Base-by-base conservation (phyloP, 2,888 invertebrate species). In the Coremacera marginata region DNA sequence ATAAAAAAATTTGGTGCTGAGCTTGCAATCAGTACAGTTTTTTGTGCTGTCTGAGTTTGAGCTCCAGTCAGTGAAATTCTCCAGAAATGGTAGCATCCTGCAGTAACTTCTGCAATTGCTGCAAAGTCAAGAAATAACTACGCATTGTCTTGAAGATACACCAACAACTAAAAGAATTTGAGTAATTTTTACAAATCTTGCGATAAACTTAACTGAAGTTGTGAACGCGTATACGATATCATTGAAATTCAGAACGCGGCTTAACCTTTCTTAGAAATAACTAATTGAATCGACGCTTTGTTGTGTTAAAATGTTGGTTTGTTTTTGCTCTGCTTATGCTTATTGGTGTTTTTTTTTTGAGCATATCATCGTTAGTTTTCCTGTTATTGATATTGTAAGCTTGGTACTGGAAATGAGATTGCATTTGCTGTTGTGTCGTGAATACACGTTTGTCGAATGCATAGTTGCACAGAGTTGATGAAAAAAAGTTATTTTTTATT, bases 201-300 rank as follows among this genome's bases (percentile, higher is more conserved):
- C 14, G n/a, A 19, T 8, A 11, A 67, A 34, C 11, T 37, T 67
- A 60, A 25, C 22, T 60, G 57, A 8, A 19, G 57, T 60, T 25
- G 27, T 25, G 8, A 25, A 60, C 57, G 22, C 27, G 57, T 22
- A 22, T 44, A 67, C 37, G n/a, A 37, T 79, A 84, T 84, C 83
- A 87, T 88, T 86, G 85, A 85, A 86, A 88, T 88, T 86, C 88
- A 87, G 84, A 84, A 86, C 83, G 83, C 86, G 84, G 85, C 84
- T 84, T 82, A 84, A 84, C 82, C 83, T 85, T 88, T 87, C 87
- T 87, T 86, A 83, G 84, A 88, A 88, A 88, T 88, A 85, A 88
- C 88, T 88, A 88, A 88, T 88, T 88, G 88, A 88, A 88, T 85
- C 88, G 87, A 88, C 88, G 88, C 88, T 85, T 86, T 87, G 82